These are phyloP conservation scores for Poeciliopsis occidentalis DNA, from an alignment of 2,113 vertebrate species.

Conservation along the genomic window DNA sequence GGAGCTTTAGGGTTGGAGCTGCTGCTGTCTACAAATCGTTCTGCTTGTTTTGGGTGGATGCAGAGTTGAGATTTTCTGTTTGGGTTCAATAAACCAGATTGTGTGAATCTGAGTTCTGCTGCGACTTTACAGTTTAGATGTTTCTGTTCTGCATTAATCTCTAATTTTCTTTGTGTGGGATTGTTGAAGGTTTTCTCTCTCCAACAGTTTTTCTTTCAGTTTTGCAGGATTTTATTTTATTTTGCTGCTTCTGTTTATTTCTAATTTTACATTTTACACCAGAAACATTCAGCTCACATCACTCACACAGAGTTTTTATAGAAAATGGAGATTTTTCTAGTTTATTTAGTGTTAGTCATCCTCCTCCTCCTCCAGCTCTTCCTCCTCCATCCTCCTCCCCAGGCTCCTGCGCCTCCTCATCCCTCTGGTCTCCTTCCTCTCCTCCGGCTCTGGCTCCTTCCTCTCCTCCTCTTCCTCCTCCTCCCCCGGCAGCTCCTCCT, in stretches of 20 bases:
- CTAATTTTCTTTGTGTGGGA: no score
- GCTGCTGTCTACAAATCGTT: neutral
- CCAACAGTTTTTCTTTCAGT: no score
- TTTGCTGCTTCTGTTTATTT: no score
- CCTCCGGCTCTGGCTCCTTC: neutral
- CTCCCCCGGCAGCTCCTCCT: conserved; percentile 19
- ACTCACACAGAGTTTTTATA: no score
- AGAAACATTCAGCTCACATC: no score
- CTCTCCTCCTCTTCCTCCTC: neutral
- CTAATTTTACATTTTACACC: no score
- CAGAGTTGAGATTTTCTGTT: conserved; percentile 37
- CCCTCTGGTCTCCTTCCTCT: neutral
- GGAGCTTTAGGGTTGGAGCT: neutral
- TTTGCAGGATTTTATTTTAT: no score
- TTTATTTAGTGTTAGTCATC: conserved; percentile 2
- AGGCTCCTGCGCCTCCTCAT: conserved; percentile 2
- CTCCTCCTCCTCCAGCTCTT: conserved; percentile 13
- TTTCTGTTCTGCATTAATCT: no score
- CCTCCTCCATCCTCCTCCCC: neutral
- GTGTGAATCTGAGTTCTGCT: no score
- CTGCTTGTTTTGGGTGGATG: neutral
- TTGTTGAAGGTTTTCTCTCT: no score
- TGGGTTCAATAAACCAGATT: conserved; percentile 40
- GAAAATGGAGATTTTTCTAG: no score
- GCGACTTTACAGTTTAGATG: no score